Conservation (phyloP, 2,797 vertebrate species). For the Cyprinodon diabolis region DNA sequence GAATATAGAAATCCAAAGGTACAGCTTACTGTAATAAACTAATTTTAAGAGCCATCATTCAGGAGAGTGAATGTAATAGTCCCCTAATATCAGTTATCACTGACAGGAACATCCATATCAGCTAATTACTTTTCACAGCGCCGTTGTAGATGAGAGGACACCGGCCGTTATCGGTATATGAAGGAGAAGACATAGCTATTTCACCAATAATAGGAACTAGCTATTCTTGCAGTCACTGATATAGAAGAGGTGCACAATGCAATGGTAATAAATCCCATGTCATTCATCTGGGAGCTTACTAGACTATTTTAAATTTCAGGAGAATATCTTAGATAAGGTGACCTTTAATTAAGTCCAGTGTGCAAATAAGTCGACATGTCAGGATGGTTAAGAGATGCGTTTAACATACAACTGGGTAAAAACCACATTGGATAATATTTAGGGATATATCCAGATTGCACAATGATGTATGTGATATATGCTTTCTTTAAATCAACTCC, state of each 20-base stretch:
- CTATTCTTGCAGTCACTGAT: constrained; percentile 43
- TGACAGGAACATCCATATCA: constrained; percentile 74
- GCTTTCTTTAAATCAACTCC: constrained; percentile 28
- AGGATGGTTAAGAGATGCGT: constrained; percentile 34
- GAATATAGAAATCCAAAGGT: constrained; percentile 40
- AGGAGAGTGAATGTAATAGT: constrained; percentile 63
- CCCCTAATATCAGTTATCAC: constrained; percentile 76
- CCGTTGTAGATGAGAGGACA: constrained; percentile 66
- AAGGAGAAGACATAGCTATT: constrained; percentile 55
- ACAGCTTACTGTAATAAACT: constrained; percentile 60
- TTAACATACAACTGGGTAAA: constrained; percentile 28
- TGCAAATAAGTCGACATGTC: constrained; percentile 57
- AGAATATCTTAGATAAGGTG: constrained; percentile 62
- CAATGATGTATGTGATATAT: constrained; percentile 30
- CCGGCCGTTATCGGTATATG: constrained; percentile 63
- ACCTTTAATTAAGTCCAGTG: constrained; percentile 72
- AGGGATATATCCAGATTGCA: constrained; percentile 9
- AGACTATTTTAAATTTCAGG: constrained; percentile 58
- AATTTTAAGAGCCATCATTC: constrained; percentile 64
- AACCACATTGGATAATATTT: constrained; percentile 17
- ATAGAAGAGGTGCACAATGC: constrained; percentile 51
- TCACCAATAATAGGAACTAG: constrained; percentile 33
- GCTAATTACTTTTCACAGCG: constrained; percentile 76
- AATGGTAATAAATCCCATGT: constrained; percentile 55
- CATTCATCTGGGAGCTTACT: constrained; percentile 33